Evolutionary conservation across 2,888 invertebrate genomes (phyloP).

Genomic region (Malacosoma neustria): DNA sequence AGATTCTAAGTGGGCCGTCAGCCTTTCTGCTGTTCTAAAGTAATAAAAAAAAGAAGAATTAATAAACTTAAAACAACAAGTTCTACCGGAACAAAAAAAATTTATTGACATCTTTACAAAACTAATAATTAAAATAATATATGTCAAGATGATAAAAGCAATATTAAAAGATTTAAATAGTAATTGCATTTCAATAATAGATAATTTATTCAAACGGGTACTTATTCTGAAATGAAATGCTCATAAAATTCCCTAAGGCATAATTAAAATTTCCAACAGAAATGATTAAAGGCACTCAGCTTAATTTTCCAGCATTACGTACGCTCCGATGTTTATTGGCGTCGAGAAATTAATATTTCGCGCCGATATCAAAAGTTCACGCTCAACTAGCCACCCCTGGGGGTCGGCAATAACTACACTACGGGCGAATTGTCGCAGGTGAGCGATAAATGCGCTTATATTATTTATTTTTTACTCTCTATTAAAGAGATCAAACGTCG

Average conservation of each 20-base stretch:
- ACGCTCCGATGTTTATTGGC: conserved; percentile 62
- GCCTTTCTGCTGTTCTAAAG: too few relatives aligned
- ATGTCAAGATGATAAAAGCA: too few relatives aligned
- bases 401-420: conserved; percentile 56
- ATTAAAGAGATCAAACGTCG: conserved; percentile 61
- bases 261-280: conserved; percentile 60
- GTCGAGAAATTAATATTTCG: conserved; percentile 72
- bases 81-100: too few relatives aligned
- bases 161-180: too few relatives aligned
- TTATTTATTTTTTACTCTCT: conserved; percentile 57
- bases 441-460: conserved; percentile 63
- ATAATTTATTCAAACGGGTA: too few relatives aligned
- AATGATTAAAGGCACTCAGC: conserved; percentile 64
- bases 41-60: too few relatives aligned
- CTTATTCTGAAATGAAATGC: conserved; percentile 16
- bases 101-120: too few relatives aligned
- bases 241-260: conserved; percentile 18
- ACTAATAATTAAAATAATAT: too few relatives aligned
- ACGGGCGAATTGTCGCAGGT: conserved; percentile 61
- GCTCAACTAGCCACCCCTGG: conserved; percentile 67
- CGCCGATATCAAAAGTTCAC: conserved; percentile 71
- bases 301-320: conserved; percentile 68
- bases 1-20: too few relatives aligned
- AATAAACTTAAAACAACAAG: too few relatives aligned
- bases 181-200: too few relatives aligned